Percentiles rank a stretch among this genome's conserved stretches.
Conservation (phyloP, 2,113 vertebrate species). For the Regulus satrapa region DNA sequence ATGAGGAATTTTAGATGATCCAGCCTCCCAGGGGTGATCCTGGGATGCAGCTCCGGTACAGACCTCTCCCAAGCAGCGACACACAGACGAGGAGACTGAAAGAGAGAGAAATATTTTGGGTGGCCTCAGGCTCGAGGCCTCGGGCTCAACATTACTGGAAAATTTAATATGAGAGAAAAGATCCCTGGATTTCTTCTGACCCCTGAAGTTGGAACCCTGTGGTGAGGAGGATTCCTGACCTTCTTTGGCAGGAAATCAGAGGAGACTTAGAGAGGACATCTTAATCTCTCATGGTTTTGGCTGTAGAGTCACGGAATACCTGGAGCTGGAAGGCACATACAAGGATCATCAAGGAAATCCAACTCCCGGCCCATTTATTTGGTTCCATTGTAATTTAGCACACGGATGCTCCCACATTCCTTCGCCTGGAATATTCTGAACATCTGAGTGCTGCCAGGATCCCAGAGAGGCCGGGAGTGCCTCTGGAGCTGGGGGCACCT, state of each 20-base stretch:
- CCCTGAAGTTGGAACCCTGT: neutral
- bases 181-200: neutral
- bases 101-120: neutral
- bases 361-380: accelerated
- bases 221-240: neutral
- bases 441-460: neutral
- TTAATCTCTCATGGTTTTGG: neutral
- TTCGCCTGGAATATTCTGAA: neutral
- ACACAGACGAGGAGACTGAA: neutral
- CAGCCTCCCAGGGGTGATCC: neutral
- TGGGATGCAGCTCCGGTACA: neutral
- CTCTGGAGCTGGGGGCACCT: neutral
- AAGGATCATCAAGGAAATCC: neutral
- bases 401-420: accelerated
- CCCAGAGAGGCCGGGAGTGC: neutral
- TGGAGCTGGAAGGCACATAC: neutral
- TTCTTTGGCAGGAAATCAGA: neutral
- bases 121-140: neutral
- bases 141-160: neutral
- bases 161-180: neutral
- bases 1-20: neutral
- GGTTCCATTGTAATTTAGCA: neutral
- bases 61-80: neutral
- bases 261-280: neutral
- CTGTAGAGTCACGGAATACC: accelerated